These are phyloP conservation scores for Cromileptes altivelis DNA, from an alignment of 2,113 vertebrate genomes.

Conservation along the genomic window DNA sequence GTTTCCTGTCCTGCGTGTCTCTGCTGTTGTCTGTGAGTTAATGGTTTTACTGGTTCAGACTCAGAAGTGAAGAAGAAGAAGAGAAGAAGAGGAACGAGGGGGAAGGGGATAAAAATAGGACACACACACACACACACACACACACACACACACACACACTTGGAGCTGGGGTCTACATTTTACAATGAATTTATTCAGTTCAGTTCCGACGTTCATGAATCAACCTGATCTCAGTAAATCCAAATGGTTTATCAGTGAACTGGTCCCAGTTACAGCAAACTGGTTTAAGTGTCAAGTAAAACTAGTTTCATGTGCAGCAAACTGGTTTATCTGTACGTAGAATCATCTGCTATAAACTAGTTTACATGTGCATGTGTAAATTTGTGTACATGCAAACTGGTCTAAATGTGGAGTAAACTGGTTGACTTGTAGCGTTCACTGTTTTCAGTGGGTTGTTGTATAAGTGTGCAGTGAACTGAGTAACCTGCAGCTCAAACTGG, in stretches of 20 bases:
- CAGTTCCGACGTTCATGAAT: background rate
- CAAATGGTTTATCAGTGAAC: background rate
- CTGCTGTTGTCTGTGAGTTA: conserved; percentile 56
- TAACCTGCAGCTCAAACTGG: too few species aligned
- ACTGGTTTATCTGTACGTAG: background rate
- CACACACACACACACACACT: background rate
- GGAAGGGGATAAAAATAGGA: conserved; percentile 38
- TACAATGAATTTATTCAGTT: background rate
- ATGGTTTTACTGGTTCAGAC: conserved; percentile 70
- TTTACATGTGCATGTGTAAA: background rate
- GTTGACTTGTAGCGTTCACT: background rate
- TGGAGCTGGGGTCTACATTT: background rate
- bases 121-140: conserved; percentile 9
- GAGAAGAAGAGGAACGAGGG: background rate
- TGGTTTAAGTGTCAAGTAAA: background rate
- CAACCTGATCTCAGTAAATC: background rate
- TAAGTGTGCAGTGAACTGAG: background rate
- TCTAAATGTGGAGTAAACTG: background rate
- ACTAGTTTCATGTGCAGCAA: too few species aligned
- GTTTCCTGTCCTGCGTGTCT: conserved; percentile 56
- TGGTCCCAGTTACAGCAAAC: background rate
- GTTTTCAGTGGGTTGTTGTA: background rate
- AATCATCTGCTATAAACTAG: too few species aligned
- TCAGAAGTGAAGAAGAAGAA: conserved; percentile 49
- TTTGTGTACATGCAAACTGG: background rate